Evolutionary conservation across 2,888 invertebrate species (phyloP).

Genomic region (Drosophila koepferae): DNA sequence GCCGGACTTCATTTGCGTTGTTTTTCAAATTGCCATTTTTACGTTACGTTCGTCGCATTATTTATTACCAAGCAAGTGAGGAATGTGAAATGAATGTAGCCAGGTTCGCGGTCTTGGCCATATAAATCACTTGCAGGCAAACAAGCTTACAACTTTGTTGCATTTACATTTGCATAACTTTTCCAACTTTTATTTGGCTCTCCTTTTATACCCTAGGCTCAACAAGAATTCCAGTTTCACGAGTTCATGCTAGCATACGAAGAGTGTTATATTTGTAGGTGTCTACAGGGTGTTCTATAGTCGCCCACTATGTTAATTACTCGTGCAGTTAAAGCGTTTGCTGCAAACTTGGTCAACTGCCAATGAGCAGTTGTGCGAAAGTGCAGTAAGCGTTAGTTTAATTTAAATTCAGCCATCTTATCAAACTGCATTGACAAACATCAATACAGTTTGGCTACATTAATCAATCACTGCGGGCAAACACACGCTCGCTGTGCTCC

Average conservation of each 20-base stretch:
- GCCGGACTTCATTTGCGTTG: conserved; percentile 45
- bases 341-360: conserved; percentile 45
- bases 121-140: conserved; percentile 74
- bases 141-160: conserved; percentile 70
- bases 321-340: conserved; percentile 54
- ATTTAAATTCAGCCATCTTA: conserved; percentile 50
- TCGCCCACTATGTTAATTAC: neutral
- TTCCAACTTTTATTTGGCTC: conserved; percentile 30
- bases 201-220: neutral
- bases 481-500: conserved; percentile 11
- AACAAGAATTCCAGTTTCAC: neutral
- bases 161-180: conserved; percentile 76
- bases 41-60: conserved; percentile 44
- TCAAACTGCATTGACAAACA: conserved; percentile 44
- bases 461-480: conserved; percentile 61
- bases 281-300: neutral
- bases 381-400: conserved; percentile 52
- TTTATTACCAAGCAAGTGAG: conserved; percentile 47
- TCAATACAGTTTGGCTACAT: conserved; percentile 53
- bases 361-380: conserved; percentile 58
- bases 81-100: conserved; percentile 42
- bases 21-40: conserved; percentile 22
- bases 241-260: neutral
- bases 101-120: conserved; percentile 60
- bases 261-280: neutral